A percentile compares a stretch with the other conserved stretches of the same genome.
phyloP scores from a whole-genome alignment of 2,888 invertebrate genomes.

The Agrilus cyanescens region DNA sequence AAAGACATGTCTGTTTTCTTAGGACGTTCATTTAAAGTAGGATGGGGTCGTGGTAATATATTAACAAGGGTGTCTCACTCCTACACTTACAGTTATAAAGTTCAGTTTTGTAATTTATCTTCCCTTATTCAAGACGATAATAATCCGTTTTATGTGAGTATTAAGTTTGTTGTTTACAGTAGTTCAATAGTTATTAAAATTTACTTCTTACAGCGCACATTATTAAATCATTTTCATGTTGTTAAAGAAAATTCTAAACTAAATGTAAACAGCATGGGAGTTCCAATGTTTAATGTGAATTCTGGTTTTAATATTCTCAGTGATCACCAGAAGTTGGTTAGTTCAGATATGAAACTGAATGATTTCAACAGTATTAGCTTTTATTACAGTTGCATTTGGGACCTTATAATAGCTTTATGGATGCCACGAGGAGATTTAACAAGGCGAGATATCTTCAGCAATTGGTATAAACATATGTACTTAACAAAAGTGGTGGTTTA shows the following conservation, averaged over 20 bases:
- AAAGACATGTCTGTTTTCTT: slow-evolving; percentile 48
- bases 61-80: too few relatives aligned
- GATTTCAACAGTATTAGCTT: slow-evolving; percentile 23
- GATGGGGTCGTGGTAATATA: slow-evolving; percentile 51
- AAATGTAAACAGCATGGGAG: slow-evolving; percentile 2
- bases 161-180: too few relatives aligned
- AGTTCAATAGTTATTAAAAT: too few relatives aligned
- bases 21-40: slow-evolving; percentile 56
- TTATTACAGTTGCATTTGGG: slow-evolving; percentile 53
- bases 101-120: too few relatives aligned
- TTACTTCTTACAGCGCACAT: too few relatives aligned
- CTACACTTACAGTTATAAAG: too few relatives aligned
- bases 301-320: slow-evolving; percentile 5
- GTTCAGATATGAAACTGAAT: slow-evolving; percentile 11
- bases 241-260: slow-evolving; percentile 10
- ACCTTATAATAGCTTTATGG: slow-evolving; percentile 75
- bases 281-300: slow-evolving; percentile 25
- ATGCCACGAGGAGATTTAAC: slow-evolving; percentile 44
- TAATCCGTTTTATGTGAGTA: too few relatives aligned
- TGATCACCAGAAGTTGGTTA: slow-evolving; percentile 10
- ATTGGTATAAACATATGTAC: slow-evolving; percentile 11
- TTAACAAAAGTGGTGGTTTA: not conserved
- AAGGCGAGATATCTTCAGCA: slow-evolving; percentile 28
- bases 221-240: slow-evolving; percentile 9
- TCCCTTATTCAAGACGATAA: too few relatives aligned